Base-by-base conservation (phyloP, 2,797 vertebrate genomes). In the Epinephelus malabaricus region DNA sequence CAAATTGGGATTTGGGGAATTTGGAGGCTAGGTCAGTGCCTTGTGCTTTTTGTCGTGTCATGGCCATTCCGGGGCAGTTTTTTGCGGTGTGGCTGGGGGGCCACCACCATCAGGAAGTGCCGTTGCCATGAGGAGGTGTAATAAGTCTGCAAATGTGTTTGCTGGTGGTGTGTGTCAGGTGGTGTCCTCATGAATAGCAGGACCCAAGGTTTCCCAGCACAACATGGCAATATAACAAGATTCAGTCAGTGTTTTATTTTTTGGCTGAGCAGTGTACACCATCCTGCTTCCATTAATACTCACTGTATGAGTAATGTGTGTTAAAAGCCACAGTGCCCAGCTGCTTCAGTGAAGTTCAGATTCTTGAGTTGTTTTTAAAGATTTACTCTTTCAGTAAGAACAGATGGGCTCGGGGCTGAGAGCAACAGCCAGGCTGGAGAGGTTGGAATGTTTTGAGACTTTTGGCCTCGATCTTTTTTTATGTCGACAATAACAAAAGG, bases 231-330 rank as follows among this genome's bases (percentile, higher is more conserved):
- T 8, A 2, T 34, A 34, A 34, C 30, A 34, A 8, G 30, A 34
- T 34, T 40, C 7, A 8, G 50, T 53, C 8, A 51, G 4, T 69
- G 3, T 61, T 34, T 73, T 7, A 59, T 69, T 14, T 69, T 58
- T 17, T 30, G 59, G 50, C 68, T 43, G 62, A 84, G 34, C 23
- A 18, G 59, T 56, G 43, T 19, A 23, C n/a, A 49, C 27, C 1
- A 2, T 61, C n/a, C 64, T 76, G 54, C 58, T 58, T 40, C 49
- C n/a, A 53, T 64, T 40, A 66, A 61, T 13, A 25, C 55, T 69
- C 21, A 38, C 6, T 3, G 27, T 40, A 19, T 15, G 27, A 58
- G 19, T 49, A 6, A 64, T 58, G n/a, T 58, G n/a, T 45, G 30
- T 50, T 6, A 1, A 11, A 27, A 53, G 21, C 5, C 15, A 18